A percentile compares a stretch with the other conserved stretches of the same genome.
These are phyloP conservation scores for Drosophila vallismaia DNA, from an alignment of 2,888 invertebrate species.

Conservation along the genomic window DNA sequence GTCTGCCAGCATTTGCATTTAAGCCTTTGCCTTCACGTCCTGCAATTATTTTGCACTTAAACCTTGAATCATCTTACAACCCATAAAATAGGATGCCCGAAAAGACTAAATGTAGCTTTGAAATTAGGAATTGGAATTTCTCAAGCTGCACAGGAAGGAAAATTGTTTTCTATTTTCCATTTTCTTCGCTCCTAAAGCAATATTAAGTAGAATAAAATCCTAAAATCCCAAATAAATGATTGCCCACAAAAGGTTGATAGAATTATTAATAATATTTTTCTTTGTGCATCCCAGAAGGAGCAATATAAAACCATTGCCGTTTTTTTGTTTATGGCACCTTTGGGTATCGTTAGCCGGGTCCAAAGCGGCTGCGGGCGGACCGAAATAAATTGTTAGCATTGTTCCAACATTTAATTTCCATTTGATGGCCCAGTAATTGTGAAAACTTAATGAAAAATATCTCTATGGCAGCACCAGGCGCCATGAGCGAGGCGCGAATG, in stretches of 20 bases:
- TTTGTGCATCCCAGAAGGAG: slow-evolving; percentile 16
- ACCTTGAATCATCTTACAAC: slow-evolving; percentile 50
- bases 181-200: no score
- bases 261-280: not conserved
- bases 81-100: slow-evolving; percentile 42
- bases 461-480: slow-evolving; percentile 32
- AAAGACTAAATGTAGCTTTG: slow-evolving; percentile 8
- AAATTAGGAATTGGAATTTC: not conserved
- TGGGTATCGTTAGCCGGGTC: slow-evolving; percentile 66
- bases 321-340: slow-evolving; percentile 67
- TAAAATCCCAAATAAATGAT: not conserved
- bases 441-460: slow-evolving; percentile 52
- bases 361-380: slow-evolving; percentile 19
- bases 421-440: slow-evolving; percentile 52
- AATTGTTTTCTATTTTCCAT: no score
- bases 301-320: slow-evolving; percentile 42
- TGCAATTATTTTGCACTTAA: slow-evolving; percentile 71
- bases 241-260: not conserved
- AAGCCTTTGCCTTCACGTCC: slow-evolving; percentile 32
- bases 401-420: slow-evolving; percentile 51
- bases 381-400: slow-evolving; percentile 46
- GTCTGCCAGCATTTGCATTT: slow-evolving; percentile 20
- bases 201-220: no score
- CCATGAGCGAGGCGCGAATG: slow-evolving; percentile 15
- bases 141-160: not conserved